These are phyloP conservation scores for Drosophila rufa DNA, from an alignment of 1,140 invertebrate genomes.

Conservation along the genomic window DNA sequence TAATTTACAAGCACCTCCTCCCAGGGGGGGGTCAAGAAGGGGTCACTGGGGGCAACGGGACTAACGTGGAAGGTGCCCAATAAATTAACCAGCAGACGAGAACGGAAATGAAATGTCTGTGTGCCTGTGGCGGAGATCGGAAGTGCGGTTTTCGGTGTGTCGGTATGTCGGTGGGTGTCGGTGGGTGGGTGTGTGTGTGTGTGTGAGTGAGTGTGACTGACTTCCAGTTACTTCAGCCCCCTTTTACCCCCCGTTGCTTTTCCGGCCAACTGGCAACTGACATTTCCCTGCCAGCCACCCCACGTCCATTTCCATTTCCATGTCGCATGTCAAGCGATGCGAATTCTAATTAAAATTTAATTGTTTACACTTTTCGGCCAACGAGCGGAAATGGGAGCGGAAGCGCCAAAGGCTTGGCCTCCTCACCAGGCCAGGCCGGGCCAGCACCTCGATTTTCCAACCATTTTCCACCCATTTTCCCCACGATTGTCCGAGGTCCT, in stretches of 20 bases:
- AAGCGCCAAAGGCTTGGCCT: constrained; percentile 52
- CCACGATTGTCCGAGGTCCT: constrained; percentile 21
- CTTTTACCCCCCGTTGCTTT: neutral
- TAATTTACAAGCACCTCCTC: constrained; percentile 65
- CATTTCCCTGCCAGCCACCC: constrained; percentile 27
- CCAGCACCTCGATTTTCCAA: constrained; percentile 9
- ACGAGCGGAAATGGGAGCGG: constrained; percentile 66
- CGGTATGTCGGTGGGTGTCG: too few relatives aligned
- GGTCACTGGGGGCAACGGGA: neutral
- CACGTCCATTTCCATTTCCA: constrained; percentile 34
- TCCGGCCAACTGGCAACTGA: constrained; percentile 27
- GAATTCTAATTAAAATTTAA: constrained; percentile 83
- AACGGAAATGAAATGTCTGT: constrained; percentile 70
- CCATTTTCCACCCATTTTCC: neutral
- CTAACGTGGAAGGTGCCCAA: constrained; percentile 37
- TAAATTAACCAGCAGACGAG: constrained; percentile 67
- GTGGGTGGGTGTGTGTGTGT: constrained; percentile 1
- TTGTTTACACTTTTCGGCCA: constrained; percentile 80
- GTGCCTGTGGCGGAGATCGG: constrained; percentile 24
- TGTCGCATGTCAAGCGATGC: constrained; percentile 66
- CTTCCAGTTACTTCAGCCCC: neutral
- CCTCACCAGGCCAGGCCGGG: neutral
- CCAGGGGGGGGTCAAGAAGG: neutral
- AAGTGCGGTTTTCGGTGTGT: constrained; percentile 20
- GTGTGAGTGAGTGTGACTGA: neutral